Conservation (phyloP, 2,113 vertebrate species). For the Peromyscus leucopus region DNA sequence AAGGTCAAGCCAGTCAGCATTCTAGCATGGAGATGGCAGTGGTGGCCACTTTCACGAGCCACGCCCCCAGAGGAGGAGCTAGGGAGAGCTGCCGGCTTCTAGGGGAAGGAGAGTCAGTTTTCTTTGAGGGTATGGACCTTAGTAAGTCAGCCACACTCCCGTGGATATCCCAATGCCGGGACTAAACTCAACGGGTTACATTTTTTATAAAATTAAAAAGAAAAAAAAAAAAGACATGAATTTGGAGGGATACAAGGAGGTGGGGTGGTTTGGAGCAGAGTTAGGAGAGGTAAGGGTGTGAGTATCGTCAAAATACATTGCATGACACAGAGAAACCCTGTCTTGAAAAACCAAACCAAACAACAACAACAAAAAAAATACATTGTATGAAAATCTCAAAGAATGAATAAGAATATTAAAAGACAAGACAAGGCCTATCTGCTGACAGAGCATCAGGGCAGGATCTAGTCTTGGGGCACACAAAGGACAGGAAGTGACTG, state of each 20-base stretch:
- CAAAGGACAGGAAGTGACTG: neutral
- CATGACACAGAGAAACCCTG: too few species aligned
- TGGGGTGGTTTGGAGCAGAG: neutral
- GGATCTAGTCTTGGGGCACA: neutral
- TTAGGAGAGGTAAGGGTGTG: neutral
- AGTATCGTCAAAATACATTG: neutral
- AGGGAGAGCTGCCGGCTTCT: neutral
- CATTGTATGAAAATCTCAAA: neutral
- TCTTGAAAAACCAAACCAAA: too few species aligned
- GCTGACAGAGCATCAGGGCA: neutral
- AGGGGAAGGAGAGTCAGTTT: neutral
- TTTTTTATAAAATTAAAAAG: neutral
- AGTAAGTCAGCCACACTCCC: neutral
- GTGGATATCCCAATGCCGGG: neutral
- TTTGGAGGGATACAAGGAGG: neutral
- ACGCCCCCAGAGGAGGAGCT: neutral
- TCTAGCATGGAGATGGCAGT: neutral
- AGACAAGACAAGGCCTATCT: neutral
- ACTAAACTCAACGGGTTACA: neutral
- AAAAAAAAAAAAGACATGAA: neutral
- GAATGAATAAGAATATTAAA: neutral
- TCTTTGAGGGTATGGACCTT: neutral
- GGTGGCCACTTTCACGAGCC: neutral
- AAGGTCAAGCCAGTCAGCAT: neutral
- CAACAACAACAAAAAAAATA: too few species aligned